Evolutionary conservation across 2,797 vertebrate species (phyloP), one percentile per base, ranked within the genome.

Genomic region (Malacoraja senta): DNA sequence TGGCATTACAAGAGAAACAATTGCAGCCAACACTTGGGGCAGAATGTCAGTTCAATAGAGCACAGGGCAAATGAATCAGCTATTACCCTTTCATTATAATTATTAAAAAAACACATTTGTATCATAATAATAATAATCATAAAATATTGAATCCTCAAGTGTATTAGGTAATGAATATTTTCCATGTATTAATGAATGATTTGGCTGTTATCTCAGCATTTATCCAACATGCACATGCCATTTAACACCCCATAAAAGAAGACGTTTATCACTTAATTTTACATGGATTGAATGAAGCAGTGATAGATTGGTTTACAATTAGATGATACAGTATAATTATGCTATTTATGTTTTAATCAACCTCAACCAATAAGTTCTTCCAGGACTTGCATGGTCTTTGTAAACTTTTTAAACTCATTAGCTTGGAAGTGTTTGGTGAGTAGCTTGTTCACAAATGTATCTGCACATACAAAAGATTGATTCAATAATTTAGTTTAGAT

Each of bases 241-340:
- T 80, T 80, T 80, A 38, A 44, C 19, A 38, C 35, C 79, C 44
- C n/a, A 38, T 80, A 38, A 80, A 38, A 17, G 35, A 15, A 80
- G 78, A 21, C 8, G 76, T 80, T 80, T 80, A 80, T 80, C 78
- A 80, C 78, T 38, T 80, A 80, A 77, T 79, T 79, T 79, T 38
- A 79, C 12, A 79, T 79, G 78, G 78, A 79, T 79, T 12, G 15
- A 79, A 79, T 79, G 32, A 79, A 80, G 78, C 78, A 38, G 78
- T 38, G 78, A 80, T 38, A 38, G 78, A 21, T 80, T 80, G 35
- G 78, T 80, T 80, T 80, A 80, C 32, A 80, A 80, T 80, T 19
- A 38, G 32, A 80, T 80, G 35, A 38, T 80, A 38, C 4, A 32
- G 77, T 80, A 38, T 38, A 38, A 80, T 80, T 35, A 80, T 80